Base-by-base conservation (phyloP, 2,888 invertebrate genomes). In the Phaedon cochleariae region DNA sequence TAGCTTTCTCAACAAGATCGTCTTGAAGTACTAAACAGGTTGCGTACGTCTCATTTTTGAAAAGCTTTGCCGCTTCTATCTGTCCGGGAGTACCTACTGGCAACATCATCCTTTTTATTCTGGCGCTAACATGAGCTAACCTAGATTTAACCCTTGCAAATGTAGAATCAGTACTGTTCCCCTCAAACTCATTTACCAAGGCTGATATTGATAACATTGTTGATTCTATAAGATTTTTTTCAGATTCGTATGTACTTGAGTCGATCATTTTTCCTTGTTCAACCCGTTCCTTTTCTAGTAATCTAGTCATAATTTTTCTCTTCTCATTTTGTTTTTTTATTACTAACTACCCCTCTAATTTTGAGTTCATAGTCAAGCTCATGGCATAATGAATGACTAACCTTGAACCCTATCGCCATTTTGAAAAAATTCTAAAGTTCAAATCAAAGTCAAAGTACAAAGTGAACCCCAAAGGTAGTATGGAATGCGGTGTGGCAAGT, bases 281-380 rank as follows among this genome's bases (percentile, higher is more conserved):
- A 21, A 26, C n/a, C 4, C 15, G 6, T 18, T 51, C 31, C 29
- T 53, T 53, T 31, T 53, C 29, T 10, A 31, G 17, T 34, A 53
- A 53, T 34, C 51, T 26, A 51, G 10, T 18, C 51, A 51, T 22
- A 22, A 53, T 18, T 53, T 31, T 53, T 34, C 31, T 53, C 17
- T 53, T 53, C 12, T 53, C 53, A 53, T 9, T 53, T 53, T 53
- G 53, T n/a, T 29, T 53, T 53, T n/a, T 18, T 53, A 12, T 53
- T 18, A 29, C 17, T 17, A 10, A 31, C 31, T 31, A 53, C 21
- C 29, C 31, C 34, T 31, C 20, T 26, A 15, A 52, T 53, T 53
- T 31, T 53, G 1, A 53, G 18, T 31, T 53, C 31, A 53, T 53
- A 53, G 12, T 53, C 53, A 7, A 53, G 34, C 20, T 53, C 53